Evolutionary conservation across 2,888 invertebrate species (phyloP).

Genomic region (Leptothorax acervorum): DNA sequence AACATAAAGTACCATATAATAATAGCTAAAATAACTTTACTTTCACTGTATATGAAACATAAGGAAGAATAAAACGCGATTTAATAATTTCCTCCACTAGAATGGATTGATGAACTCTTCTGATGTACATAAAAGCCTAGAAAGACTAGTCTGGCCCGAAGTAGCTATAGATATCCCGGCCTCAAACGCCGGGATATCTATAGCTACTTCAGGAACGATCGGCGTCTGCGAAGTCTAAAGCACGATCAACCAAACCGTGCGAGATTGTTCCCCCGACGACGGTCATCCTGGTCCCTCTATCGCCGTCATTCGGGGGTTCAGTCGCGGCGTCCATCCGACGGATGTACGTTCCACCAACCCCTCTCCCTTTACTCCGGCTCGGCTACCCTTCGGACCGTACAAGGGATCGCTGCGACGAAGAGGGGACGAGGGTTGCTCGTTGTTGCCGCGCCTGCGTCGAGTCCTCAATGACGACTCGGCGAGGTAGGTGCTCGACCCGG

Average conservation of each 20-base stretch:
- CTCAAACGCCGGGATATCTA: not conserved
- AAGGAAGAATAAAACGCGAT: not conserved
- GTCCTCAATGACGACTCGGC: constrained; percentile 82
- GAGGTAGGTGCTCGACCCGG: constrained; percentile 83
- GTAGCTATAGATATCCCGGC: no score
- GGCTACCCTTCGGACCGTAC: constrained; percentile 11
- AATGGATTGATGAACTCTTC: not conserved
- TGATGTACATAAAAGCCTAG: not conserved
- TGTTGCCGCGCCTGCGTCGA: constrained; percentile 83
- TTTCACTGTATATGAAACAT: not conserved
- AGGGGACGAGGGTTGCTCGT: constrained; percentile 68
- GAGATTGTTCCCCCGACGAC: constrained; percentile 58
- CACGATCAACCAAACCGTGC: constrained; percentile 17
- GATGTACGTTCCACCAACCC: constrained; percentile 67
- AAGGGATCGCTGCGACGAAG: constrained; percentile 59
- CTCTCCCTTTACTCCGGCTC: constrained; percentile 11
- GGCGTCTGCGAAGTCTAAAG: constrained; percentile 3
- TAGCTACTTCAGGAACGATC: not conserved
- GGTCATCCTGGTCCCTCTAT: constrained; percentile 57
- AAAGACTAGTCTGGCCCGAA: no score
- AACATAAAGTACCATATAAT: not conserved
- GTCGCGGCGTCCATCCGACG: constrained; percentile 61
- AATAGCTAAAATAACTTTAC: not conserved
- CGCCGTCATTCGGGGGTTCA: constrained; percentile 51
- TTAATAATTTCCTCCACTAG: no score